Evolutionary conservation across 2,888 invertebrate genomes (phyloP).

Genomic region (Poecilobothrus nobilitatus): DNA sequence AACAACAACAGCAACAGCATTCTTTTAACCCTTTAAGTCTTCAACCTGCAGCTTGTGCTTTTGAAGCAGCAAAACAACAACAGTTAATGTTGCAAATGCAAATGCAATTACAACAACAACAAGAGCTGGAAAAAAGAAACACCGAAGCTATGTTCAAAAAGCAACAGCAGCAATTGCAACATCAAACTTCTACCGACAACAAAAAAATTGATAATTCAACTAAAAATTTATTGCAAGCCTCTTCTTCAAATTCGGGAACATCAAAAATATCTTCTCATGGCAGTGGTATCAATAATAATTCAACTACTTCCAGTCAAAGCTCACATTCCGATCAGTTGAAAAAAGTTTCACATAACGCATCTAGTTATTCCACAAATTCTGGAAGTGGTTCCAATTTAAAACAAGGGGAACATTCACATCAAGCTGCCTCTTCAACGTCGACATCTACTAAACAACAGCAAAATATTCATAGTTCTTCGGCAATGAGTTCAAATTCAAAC

Average conservation of each 20-base stretch:
- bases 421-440: background rate
- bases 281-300: background rate
- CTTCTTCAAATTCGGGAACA: slow-evolving; percentile 11
- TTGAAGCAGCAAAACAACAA: background rate
- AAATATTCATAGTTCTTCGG: background rate
- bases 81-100: background rate
- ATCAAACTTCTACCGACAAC: slow-evolving; percentile 9
- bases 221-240: background rate
- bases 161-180: background rate
- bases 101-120: slow-evolving; percentile 1
- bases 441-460: background rate
- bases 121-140: background rate
- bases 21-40: background rate
- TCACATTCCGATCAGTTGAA: background rate
- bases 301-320: background rate
- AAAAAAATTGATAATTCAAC: slow-evolving; percentile 12
- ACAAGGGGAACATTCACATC: background rate
- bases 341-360: background rate
- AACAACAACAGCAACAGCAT: slow-evolving; percentile 8
- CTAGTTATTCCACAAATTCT: background rate
- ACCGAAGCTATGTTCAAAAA: background rate
- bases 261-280: background rate
- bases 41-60: background rate
- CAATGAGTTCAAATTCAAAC: background rate
- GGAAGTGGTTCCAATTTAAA: background rate